Evolutionary conservation across 2,113 vertebrate genomes (phyloP).

Genomic region (Gulo gulo): DNA sequence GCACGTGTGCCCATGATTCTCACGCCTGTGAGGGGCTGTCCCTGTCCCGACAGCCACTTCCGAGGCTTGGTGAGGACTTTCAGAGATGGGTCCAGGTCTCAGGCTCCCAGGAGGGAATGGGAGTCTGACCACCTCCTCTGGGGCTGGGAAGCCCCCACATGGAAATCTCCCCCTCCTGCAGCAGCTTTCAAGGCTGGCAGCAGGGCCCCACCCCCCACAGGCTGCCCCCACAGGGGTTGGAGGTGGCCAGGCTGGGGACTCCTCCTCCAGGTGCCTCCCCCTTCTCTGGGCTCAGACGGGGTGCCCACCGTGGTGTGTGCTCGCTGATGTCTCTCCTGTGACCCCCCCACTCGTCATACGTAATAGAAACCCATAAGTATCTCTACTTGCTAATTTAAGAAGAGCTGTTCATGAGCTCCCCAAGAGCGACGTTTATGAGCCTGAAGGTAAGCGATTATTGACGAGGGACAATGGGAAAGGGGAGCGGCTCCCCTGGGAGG

Average conservation of each 20-base stretch:
- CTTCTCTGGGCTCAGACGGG: neutral
- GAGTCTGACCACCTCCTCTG: neutral
- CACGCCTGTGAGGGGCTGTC: neutral
- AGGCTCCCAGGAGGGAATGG: neutral
- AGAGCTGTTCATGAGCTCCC: neutral
- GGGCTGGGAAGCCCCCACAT: neutral
- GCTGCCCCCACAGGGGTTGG: neutral
- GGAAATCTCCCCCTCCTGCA: neutral
- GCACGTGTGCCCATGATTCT: neutral
- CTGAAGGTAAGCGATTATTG: slow-evolving; percentile 31
- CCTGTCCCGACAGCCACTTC: neutral
- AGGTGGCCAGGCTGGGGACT: neutral
- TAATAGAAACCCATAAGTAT: neutral
- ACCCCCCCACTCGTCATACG: neutral
- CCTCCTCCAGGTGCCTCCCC: neutral
- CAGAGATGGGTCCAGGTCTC: neutral
- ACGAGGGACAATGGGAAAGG: neutral
- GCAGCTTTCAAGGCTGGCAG: neutral
- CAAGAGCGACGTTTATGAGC: neutral
- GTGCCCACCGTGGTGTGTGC: neutral
- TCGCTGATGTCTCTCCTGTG: neutral
- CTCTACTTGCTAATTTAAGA: slow-evolving; percentile 42
- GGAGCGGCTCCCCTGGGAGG: neutral
- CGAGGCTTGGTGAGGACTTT: neutral
- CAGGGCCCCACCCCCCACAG: neutral